A percentile compares a stretch with the other conserved stretches of the same genome.
These are phyloP conservation scores for Lophochroa leadbeateri DNA, from an alignment of 2,113 vertebrate species.

Conservation along the genomic window DNA sequence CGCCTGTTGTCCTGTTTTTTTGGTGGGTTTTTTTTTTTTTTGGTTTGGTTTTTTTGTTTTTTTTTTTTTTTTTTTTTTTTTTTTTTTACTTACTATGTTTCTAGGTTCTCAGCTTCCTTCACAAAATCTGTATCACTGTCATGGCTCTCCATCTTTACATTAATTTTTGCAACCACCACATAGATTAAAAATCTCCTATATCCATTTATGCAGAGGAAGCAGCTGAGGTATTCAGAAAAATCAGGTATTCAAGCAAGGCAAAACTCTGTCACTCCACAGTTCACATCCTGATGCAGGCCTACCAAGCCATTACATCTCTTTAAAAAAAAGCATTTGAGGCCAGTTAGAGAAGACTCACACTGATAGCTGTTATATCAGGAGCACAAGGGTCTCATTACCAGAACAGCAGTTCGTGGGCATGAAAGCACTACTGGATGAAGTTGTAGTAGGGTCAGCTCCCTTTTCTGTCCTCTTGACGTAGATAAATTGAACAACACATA, in stretches of 20 bases:
- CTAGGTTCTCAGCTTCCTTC: background rate
- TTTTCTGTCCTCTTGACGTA: background rate
- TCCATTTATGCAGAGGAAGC: background rate
- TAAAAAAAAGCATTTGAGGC: background rate
- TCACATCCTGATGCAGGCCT: background rate
- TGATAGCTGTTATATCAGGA: background rate
- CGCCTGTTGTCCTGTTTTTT: no score
- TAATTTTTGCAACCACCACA: background rate
- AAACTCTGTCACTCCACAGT: background rate
- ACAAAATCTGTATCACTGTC: background rate
- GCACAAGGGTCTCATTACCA: background rate
- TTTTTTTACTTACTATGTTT: background rate
- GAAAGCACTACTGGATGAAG: background rate
- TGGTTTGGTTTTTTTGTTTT: no score
- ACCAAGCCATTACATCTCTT: rapidly evolving
- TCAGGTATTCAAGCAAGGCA: background rate
- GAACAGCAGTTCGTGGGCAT: background rate
- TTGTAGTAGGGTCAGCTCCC: background rate
- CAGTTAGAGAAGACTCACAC: background rate
- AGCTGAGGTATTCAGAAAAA: background rate
- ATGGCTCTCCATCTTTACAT: background rate
- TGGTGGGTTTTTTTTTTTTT: no score
- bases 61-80: background rate
- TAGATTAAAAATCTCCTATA: background rate
- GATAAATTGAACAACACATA: background rate